Base-by-base conservation (phyloP, 2,888 invertebrate genomes). In the Caenorhabditis sp. region DNA sequence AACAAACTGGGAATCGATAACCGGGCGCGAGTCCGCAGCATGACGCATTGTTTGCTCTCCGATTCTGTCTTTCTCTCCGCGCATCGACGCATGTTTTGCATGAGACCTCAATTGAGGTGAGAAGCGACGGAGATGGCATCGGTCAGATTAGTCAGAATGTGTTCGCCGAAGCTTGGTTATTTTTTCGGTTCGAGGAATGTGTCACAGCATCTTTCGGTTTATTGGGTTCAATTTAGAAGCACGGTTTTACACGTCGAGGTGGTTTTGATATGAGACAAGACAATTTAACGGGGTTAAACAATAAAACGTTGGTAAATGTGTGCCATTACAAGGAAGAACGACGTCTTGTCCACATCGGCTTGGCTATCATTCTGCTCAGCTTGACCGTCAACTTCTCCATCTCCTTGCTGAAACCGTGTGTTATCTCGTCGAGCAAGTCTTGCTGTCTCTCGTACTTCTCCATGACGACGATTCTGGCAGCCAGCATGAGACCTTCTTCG, bases 21-120 rank as follows among this genome's bases (percentile, higher is more conserved):
- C 56, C 66, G 61, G 47, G 70, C 51, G 66, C 54, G 61, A 61
- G 77, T 69, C 69, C 69, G 77, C 76, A 61, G 76, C 77, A 77
- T 77, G 77, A 77, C 77, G 77, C 77, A 77, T 77, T 77, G 70
- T 77, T 77, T 77, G 77, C 77, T 70, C 70, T 70, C 47, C 47
- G 47, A 47, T 47, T 47, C 47, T 47, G 6, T 19, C 61, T 24
- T 14, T 28, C 14, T 24, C 59, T 69, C 51, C 38, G 51, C 22
- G 58, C 47, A 51, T 63, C 72, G 31, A 58, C 70, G 77, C 69
- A 77, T 77, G 77, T 77, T 77, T 77, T 63, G 38, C 77, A 70
- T 70, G 63, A 73, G 63, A 49, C 59, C 56, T 61, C 35, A 44
- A n/a, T 31, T 10, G 72, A 68, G 24, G 51, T 38, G 35, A 54